Percentiles rank a stretch among this genome's conserved stretches.
phyloP scores from a whole-genome alignment of 1,140 invertebrate genomes.

The Octopus bimaculoides region DNA sequence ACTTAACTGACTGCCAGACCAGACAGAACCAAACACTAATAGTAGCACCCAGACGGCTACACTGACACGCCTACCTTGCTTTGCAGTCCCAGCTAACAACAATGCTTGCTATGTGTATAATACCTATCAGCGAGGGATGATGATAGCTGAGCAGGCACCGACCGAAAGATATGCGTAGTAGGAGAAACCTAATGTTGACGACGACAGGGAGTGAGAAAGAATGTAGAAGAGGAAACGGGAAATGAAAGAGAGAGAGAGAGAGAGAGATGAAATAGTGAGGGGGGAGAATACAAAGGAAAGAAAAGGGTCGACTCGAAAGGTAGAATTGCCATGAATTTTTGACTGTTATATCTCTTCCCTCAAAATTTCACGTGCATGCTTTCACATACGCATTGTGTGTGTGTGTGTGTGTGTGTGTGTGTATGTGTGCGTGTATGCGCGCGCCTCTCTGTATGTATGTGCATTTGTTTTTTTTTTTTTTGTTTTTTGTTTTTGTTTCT shows the following conservation, averaged over 20 bases:
- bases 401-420: no score
- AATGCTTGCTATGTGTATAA: background rate
- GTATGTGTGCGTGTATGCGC: no score
- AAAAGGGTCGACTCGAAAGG: background rate
- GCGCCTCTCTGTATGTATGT: no score
- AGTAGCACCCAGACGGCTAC: background rate
- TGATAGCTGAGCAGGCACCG: background rate
- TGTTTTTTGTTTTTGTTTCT: no score
- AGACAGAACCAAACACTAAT: no score
- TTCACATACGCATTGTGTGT: no score
- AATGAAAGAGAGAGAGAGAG: background rate
- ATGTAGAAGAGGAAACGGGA: background rate
- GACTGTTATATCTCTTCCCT: no score
- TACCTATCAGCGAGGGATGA: background rate
- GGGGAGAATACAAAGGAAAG: background rate
- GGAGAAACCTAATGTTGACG: background rate
- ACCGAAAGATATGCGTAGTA: background rate
- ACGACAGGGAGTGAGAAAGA: background rate
- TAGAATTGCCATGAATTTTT: no score
- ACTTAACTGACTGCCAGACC: no score
- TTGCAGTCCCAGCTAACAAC: background rate
- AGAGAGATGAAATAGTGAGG: background rate
- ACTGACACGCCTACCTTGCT: background rate
- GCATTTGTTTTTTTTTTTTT: no score
- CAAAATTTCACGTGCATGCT: no score